Evolutionary conservation across 2,797 vertebrate genomes (phyloP).

Genomic region (Lacerta agilis): DNA sequence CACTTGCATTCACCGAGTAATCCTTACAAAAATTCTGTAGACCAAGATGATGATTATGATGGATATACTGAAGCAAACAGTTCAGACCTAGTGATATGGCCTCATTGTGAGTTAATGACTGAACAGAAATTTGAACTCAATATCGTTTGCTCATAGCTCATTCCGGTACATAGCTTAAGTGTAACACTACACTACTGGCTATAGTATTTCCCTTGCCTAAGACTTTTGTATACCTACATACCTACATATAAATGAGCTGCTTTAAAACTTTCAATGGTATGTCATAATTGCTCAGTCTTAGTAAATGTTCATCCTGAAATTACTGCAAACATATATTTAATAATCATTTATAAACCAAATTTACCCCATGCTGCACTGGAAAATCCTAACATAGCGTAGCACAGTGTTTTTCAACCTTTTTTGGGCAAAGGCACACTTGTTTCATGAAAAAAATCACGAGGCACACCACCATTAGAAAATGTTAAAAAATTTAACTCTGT

Average conservation of each 20-base stretch:
- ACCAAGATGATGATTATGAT: too few relatives aligned
- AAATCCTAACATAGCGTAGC: background rate
- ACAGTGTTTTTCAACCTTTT: too few relatives aligned
- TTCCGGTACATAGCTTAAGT: background rate
- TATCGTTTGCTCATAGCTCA: background rate
- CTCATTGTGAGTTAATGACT: background rate
- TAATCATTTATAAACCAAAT: conserved; percentile 29
- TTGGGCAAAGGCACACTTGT: too few relatives aligned
- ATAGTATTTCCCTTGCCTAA: background rate
- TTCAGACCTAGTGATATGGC: background rate
- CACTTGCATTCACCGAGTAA: too few relatives aligned
- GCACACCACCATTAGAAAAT: too few relatives aligned
- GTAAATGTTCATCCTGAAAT: conserved; percentile 25
- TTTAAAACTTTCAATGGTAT: background rate
- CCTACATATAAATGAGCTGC: background rate
- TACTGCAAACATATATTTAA: conserved; percentile 48
- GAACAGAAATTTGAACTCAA: background rate
- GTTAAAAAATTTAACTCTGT: too few relatives aligned
- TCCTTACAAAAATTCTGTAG: too few relatives aligned
- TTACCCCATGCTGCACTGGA: conserved; percentile 34
- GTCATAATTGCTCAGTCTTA: conserved; percentile 19
- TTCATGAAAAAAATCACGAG: too few relatives aligned
- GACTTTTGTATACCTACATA: background rate
- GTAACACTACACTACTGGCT: background rate
- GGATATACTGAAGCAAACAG: too few relatives aligned